A percentile compares a stretch with the other conserved stretches of the same genome.
Conservation (phyloP, 2,113 vertebrate genomes). For the Chlorodrepanis virens region DNA sequence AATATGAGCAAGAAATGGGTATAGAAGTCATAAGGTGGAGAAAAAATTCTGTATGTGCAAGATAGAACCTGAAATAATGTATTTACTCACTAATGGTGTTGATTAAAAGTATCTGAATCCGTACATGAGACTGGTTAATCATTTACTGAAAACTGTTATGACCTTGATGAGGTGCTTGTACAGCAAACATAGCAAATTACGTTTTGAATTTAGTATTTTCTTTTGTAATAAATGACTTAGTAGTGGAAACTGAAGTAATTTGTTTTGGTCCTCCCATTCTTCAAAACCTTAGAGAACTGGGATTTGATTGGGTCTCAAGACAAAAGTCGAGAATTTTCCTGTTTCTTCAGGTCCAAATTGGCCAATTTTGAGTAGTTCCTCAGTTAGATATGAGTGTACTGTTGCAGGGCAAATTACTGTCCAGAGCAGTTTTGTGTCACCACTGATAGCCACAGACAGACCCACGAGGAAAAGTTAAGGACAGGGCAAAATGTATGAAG, state of each 20-base stretch:
- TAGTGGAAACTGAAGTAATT: not conserved
- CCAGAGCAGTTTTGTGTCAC: not conserved
- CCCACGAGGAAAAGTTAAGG: accelerated
- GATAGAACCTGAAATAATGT: not conserved
- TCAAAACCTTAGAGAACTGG: not conserved
- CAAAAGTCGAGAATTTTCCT: not conserved
- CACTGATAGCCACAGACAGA: not conserved
- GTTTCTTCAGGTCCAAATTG: not conserved
- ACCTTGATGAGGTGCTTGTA: not conserved
- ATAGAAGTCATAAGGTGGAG: not conserved
- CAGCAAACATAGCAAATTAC: not conserved
- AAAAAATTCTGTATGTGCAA: not conserved
- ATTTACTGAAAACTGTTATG: not conserved
- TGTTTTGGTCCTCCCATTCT: not conserved
- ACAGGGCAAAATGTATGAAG: not conserved
- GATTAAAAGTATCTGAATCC: not conserved
- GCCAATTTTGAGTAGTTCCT: not conserved
- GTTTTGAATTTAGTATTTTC: not conserved
- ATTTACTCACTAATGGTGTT: not conserved
- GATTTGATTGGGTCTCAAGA: not conserved
- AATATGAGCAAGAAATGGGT: not conserved
- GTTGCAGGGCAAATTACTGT: not conserved
- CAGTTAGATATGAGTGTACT: not conserved
- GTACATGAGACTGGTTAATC: not conserved
- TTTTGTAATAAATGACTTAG: not conserved